Conservation (phyloP, 2,888 invertebrate species). For the Phytoseiulus persimilis region DNA sequence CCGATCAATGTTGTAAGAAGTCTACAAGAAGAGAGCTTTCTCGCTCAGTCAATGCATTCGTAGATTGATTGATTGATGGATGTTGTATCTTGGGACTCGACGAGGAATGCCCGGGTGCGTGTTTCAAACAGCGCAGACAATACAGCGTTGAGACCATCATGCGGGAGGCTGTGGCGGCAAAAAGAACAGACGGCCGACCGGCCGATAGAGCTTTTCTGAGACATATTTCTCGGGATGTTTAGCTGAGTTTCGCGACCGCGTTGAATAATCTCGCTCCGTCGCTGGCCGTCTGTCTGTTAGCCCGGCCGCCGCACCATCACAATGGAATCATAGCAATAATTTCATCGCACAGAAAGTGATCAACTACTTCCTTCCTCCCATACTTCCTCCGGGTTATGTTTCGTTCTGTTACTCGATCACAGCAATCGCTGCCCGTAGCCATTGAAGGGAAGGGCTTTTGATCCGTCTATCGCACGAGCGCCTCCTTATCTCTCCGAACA, state of each 20-base stretch:
- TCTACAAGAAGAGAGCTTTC: background rate
- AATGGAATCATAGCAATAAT: constrained; percentile 5
- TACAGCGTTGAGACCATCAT: background rate
- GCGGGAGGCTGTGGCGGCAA: background rate
- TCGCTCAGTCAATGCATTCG: background rate
- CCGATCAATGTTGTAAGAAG: background rate
- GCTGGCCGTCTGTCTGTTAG: background rate
- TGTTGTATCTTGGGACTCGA: background rate
- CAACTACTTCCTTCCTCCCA: background rate
- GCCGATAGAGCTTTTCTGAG: background rate
- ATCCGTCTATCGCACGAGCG: background rate
- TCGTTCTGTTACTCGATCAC: background rate
- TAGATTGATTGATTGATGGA: background rate
- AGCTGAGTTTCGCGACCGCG: background rate
- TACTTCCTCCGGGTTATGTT: background rate
- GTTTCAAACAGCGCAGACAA: background rate
- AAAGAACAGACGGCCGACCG: background rate
- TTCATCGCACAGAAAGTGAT: background rate
- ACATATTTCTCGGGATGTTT: background rate
- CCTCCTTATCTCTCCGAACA: background rate
- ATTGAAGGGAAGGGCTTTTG: background rate
- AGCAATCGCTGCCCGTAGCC: background rate
- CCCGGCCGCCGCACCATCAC: background rate
- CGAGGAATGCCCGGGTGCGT: background rate
- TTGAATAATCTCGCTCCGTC: background rate